Conservation (phyloP, 2,113 vertebrate genomes). For the Notothenia coriiceps region DNA sequence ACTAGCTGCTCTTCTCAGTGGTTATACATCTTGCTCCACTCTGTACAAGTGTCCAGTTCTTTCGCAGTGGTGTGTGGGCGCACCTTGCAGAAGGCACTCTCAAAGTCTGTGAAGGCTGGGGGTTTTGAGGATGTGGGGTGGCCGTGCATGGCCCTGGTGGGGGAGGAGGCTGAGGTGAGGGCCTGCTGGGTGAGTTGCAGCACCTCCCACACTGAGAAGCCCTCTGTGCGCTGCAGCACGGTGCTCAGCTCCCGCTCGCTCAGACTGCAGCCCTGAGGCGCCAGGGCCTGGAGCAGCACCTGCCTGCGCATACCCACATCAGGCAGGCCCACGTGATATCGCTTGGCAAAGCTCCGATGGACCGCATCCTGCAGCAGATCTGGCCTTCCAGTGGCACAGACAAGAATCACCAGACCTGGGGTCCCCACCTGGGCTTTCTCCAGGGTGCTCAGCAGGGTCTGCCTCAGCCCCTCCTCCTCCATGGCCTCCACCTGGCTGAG, state of each 20-base stretch:
- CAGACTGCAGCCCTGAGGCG: conserved; percentile 88
- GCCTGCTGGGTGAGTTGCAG: conserved; percentile 93
- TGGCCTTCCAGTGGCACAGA: conserved; percentile 91
- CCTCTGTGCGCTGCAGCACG: conserved; percentile 92
- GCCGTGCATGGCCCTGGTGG: conserved; percentile 70
- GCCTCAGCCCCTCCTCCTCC: conserved; percentile 86
- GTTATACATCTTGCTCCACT: conserved; percentile 96
- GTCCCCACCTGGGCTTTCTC: conserved; percentile 87
- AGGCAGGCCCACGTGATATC: conserved; percentile 90
- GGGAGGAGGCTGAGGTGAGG: conserved; percentile 78
- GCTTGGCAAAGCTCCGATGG: conserved; percentile 90
- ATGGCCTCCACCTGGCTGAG: conserved; percentile 91
- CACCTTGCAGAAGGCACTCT: conserved; percentile 93
- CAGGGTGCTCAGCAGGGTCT: conserved; percentile 88
- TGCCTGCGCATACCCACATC: conserved; percentile 87
- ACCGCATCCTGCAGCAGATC: conserved; percentile 91
- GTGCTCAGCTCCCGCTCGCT: conserved; percentile 90
- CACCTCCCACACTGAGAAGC: conserved; percentile 90
- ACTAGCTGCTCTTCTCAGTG: conserved; percentile 79
- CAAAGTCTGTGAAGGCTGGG: conserved; percentile 91
- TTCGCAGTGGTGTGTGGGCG: conserved; percentile 88
- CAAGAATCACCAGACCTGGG: conserved; percentile 85
- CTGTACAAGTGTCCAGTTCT: conserved; percentile 92
- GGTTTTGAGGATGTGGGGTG: conserved; percentile 84
- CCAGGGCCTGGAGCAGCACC: conserved; percentile 90